Evolutionary conservation across 1,140 invertebrate genomes (phyloP).

Genomic region (Zaprionus taronus): DNA sequence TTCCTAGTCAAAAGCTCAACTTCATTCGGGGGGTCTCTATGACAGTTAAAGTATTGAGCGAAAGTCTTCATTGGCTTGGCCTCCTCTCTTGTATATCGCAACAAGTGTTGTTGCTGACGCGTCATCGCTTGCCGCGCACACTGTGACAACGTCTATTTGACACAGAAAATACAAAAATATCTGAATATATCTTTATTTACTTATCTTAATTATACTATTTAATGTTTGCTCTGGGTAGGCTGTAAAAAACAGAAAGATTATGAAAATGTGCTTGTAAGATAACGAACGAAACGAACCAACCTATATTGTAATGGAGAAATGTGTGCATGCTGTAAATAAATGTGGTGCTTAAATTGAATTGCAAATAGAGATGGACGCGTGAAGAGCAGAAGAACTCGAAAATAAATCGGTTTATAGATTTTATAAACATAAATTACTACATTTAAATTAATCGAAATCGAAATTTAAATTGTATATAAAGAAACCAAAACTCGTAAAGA

Average conservation of each 20-base stretch:
- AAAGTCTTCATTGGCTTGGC: slow-evolving; percentile 52
- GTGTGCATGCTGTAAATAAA: background rate
- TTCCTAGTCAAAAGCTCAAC: slow-evolving; percentile 38
- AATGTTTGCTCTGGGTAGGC: background rate
- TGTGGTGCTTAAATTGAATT: background rate
- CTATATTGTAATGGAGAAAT: slow-evolving; percentile 8
- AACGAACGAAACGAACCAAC: background rate
- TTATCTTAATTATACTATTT: slow-evolving; percentile 8
- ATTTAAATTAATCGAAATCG: background rate
- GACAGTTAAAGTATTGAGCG: slow-evolving; percentile 46
- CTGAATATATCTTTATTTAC: slow-evolving; percentile 1
- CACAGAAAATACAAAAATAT: slow-evolving; percentile 6
- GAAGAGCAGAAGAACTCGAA: background rate
- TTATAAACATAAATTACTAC: background rate
- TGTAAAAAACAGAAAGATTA: background rate
- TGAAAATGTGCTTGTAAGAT: slow-evolving; percentile 16
- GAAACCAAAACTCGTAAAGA: too few species aligned
- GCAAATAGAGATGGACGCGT: background rate
- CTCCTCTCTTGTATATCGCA: slow-evolving; percentile 34
- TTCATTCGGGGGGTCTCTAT: background rate
- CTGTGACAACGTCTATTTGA: slow-evolving; percentile 40
- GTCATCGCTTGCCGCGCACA: slow-evolving; percentile 44
- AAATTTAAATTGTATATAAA: background rate
- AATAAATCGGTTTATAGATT: background rate
- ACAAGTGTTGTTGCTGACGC: slow-evolving; percentile 57